Percentiles rank a stretch among this genome's conserved stretches.
These are phyloP conservation scores for Sebastes paucispinis DNA, from an alignment of 2,797 vertebrate species.

Conservation along the genomic window DNA sequence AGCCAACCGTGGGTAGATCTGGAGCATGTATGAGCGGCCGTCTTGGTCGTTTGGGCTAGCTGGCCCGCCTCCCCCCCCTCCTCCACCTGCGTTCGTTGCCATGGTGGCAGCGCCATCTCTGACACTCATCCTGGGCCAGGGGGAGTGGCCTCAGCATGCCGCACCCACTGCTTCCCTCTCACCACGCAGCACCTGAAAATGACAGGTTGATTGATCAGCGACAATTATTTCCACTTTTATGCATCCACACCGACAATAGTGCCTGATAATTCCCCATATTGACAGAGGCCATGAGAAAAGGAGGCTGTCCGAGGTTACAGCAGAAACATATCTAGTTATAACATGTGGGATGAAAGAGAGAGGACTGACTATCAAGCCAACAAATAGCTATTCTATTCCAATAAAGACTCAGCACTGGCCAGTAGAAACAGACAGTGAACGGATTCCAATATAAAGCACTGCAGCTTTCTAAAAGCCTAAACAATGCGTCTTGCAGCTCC, in stretches of 20 bases:
- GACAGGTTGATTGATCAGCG: constrained; percentile 11
- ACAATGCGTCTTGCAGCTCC: neutral
- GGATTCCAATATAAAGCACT: constrained; percentile 1
- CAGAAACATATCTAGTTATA: neutral
- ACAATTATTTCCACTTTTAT: neutral
- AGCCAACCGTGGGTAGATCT: constrained; percentile 91
- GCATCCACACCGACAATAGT: neutral
- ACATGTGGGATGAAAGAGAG: neutral
- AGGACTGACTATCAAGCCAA: neutral
- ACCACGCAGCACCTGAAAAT: constrained; percentile 83
- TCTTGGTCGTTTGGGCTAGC: constrained; percentile 83
- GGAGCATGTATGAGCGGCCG: constrained; percentile 87
- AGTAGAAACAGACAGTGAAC: neutral
- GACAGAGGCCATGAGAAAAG: neutral
- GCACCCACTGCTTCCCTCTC: constrained; percentile 78
- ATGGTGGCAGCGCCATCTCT: constrained; percentile 85
- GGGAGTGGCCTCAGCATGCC: constrained; percentile 88
- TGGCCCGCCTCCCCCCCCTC: constrained; percentile 73
- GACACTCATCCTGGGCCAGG: constrained; percentile 94
- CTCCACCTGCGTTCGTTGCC: constrained; percentile 75
- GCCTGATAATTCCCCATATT: neutral
- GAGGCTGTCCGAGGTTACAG: neutral
- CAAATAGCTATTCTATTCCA: neutral
- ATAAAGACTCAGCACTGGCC: neutral
- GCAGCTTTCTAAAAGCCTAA: constrained; percentile 16